Evolutionary conservation across 30 jellyfish, hydroid and myxozoan genomes (phyloP).

Genomic region (Hydra vulgaris): DNA sequence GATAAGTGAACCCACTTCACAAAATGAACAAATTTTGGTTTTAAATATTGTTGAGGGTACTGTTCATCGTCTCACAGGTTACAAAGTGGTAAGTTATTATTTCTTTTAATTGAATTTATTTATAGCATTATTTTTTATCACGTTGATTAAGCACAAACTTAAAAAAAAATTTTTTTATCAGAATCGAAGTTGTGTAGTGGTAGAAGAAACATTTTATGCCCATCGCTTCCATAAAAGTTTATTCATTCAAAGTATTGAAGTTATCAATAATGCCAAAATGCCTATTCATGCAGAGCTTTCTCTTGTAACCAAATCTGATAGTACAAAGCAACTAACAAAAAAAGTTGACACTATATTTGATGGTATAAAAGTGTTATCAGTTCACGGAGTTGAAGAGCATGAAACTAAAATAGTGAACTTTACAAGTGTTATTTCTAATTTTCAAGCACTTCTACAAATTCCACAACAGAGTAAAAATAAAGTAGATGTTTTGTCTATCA

Average conservation of each 20-base stretch:
- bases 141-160: not conserved
- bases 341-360: not conserved
- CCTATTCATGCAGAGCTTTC: constrained; percentile 11
- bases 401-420: constrained; percentile 1
- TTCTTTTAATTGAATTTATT: not conserved
- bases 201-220: constrained; percentile 48
- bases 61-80: constrained; percentile 46
- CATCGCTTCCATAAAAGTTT: constrained; percentile 60
- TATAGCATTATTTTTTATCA: not conserved
- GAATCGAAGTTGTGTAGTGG: constrained; percentile 54
- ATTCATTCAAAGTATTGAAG: constrained; percentile 43
- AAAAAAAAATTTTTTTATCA: constrained; percentile 4
- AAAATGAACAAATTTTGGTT: constrained; percentile 51
- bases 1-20: constrained; percentile 45
- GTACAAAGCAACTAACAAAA: not conserved
- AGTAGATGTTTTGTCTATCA: constrained; percentile 11
- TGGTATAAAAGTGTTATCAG: not conserved
- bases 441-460: constrained; percentile 15
- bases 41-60: constrained; percentile 63
- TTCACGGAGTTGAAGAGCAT: not conserved
- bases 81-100: constrained; percentile 43
- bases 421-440: constrained; percentile 7
- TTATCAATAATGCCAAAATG: constrained; percentile 44
- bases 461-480: constrained; percentile 30
- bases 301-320: not conserved